A percentile compares a stretch with the other conserved stretches of the same genome.
Conservation (phyloP, 2,797 vertebrate species). For the Coracias cyanogaster region DNA sequence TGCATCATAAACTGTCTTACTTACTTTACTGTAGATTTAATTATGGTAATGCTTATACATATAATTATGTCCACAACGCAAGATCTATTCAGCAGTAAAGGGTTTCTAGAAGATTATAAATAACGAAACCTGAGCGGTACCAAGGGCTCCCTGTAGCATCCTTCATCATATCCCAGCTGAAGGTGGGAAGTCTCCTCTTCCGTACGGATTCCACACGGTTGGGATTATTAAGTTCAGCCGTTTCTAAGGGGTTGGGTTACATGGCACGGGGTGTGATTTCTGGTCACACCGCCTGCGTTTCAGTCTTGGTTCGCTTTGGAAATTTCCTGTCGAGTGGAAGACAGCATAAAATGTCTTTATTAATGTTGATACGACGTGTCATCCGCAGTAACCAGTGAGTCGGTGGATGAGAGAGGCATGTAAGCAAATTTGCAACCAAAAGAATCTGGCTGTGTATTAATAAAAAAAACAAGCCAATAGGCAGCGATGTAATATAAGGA, state of each 20-base stretch:
- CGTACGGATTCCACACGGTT: accelerated
- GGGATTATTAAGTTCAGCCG: accelerated
- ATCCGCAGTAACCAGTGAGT: background rate
- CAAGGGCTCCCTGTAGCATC: background rate
- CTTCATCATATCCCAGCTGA: background rate
- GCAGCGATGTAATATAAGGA: background rate
- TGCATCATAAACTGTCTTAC: background rate
- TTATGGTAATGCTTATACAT: background rate
- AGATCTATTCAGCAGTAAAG: background rate
- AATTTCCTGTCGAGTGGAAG: background rate
- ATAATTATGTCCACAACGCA: accelerated
- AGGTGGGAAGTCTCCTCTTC: background rate
- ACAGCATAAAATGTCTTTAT: background rate
- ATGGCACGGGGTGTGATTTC: background rate
- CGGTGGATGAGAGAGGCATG: background rate
- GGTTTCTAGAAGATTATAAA: background rate
- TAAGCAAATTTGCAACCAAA: background rate
- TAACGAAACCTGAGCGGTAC: background rate
- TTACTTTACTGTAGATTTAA: background rate
- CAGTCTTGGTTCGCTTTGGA: background rate
- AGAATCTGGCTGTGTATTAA: background rate
- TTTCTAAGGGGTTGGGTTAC: background rate
- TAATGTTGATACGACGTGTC: background rate
- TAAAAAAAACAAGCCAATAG: background rate
- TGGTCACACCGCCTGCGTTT: accelerated